These are phyloP conservation scores for Paracentrotus lividus DNA, from an alignment of 53 echinoderm and acorn worm genomes.

Conservation along the genomic window DNA sequence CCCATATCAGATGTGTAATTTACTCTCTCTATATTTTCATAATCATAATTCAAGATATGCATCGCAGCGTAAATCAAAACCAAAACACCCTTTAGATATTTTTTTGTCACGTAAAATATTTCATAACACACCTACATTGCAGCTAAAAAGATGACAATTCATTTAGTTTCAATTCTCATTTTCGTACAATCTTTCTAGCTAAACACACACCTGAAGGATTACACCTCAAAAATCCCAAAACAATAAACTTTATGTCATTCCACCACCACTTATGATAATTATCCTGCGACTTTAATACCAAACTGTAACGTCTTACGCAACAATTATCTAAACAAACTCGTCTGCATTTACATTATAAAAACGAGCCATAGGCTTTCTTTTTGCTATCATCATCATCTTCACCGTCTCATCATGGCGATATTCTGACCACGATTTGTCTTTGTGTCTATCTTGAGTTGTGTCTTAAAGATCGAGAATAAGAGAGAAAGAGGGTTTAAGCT, in stretches of 20 bases:
- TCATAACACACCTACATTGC: background rate
- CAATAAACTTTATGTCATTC: background rate
- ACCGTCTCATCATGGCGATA: constrained; percentile 15
- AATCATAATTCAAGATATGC: background rate
- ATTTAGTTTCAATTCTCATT: background rate
- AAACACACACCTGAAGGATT: constrained; percentile 45
- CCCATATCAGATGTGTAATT: background rate
- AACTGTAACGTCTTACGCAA: background rate
- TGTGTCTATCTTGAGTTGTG: background rate
- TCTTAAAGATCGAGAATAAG: background rate
- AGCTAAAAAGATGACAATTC: background rate
- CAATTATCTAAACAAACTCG: background rate
- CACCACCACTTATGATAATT: constrained; percentile 23
- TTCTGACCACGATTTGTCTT: background rate
- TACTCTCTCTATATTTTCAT: background rate
- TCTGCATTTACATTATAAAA: background rate
- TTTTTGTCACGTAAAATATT: background rate
- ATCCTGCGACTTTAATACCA: background rate
- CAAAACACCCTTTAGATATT: background rate
- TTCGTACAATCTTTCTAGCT: constrained; percentile 22
- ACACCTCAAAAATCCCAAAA: constrained; percentile 28
- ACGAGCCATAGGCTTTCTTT: background rate
- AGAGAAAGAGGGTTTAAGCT: background rate
- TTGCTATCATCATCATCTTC: constrained; percentile 5
- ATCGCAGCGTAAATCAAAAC: background rate